Conservation (phyloP, 2,888 invertebrate species). For the Anticlea derivata region DNA sequence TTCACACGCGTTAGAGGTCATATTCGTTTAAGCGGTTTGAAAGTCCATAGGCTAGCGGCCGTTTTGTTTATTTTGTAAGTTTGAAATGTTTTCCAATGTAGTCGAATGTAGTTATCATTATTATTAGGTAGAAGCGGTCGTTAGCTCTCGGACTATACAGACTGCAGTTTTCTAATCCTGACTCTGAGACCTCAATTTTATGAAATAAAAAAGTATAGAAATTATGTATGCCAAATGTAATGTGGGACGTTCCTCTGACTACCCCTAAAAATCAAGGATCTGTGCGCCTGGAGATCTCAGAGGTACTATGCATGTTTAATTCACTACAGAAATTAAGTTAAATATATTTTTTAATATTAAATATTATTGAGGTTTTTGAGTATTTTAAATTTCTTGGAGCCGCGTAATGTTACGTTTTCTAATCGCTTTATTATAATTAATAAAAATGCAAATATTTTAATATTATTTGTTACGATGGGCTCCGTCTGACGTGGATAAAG, state of each 20-base stretch:
- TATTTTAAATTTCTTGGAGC: too few relatives aligned
- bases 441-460: conserved; percentile 17
- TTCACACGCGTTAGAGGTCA: background rate
- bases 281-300: too few relatives aligned
- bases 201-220: too few relatives aligned
- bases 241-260: background rate
- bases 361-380: too few relatives aligned
- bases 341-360: too few relatives aligned
- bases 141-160: background rate
- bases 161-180: background rate
- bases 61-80: background rate
- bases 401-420: background rate
- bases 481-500: background rate
- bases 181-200: background rate
- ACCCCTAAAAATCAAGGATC: too few relatives aligned
- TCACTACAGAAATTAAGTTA: too few relatives aligned
- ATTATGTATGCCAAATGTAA: background rate
- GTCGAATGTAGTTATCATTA: background rate
- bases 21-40: background rate
- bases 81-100: background rate
- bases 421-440: background rate
- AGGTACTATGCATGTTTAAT: too few relatives aligned
- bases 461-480: conserved; percentile 14
- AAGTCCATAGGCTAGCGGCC: background rate
- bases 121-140: background rate